phyloP scores from a whole-genome alignment of 2,113 vertebrate genomes.

The Isurus oxyrinchus region DNA sequence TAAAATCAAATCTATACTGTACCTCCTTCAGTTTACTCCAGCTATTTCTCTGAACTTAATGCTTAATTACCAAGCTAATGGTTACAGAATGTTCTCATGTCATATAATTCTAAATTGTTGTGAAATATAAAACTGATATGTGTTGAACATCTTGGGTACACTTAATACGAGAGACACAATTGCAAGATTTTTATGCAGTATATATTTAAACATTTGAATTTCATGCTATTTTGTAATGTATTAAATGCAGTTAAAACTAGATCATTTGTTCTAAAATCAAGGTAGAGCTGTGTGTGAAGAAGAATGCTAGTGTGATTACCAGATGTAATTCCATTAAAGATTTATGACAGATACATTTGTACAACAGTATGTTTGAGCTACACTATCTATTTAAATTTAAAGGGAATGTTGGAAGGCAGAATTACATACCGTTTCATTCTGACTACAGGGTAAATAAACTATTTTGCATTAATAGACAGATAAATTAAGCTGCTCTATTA shows the following conservation, averaged over 20 bases:
- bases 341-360: not conserved
- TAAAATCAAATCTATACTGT: conserved; percentile 47
- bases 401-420: not conserved
- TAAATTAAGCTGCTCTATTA: not conserved
- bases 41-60: conserved; percentile 11
- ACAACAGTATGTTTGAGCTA: not conserved
- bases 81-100: not conserved
- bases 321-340: conserved; percentile 13
- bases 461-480: not conserved
- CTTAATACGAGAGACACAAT: not conserved
- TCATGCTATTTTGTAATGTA: not conserved
- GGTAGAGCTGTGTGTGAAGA: not conserved
- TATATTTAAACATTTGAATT: not conserved
- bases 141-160: not conserved
- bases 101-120: not conserved
- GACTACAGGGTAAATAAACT: not conserved
- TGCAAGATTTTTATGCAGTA: not conserved
- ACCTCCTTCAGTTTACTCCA: conserved; percentile 4
- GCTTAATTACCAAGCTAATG: not conserved
- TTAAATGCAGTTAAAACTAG: not conserved
- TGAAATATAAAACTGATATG: not conserved
- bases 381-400: not conserved
- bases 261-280: not conserved
- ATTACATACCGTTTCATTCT: not conserved
- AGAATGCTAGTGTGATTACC: not conserved